A percentile compares a stretch with the other conserved stretches of the same genome.
phyloP scores from a whole-genome alignment of 1,140 invertebrate species.

The Atopsyche davidsoni region DNA sequence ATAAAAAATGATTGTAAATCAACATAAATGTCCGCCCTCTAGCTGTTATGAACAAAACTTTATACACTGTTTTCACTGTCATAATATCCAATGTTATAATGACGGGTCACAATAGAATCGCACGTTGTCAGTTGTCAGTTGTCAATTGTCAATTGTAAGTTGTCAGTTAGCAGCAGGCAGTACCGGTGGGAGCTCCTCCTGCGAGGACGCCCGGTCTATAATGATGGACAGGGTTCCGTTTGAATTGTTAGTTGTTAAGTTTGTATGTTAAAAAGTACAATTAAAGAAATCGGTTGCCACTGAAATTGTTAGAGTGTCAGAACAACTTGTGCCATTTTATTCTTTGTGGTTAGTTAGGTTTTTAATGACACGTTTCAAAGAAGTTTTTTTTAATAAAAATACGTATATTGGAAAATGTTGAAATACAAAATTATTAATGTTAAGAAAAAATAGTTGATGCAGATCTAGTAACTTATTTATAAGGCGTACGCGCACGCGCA shows the following conservation, averaged over 20 bases:
- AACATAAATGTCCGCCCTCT: conserved; percentile 19
- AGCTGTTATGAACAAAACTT: not conserved
- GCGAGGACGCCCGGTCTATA: too few relatives aligned
- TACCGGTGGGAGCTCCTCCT: too few relatives aligned
- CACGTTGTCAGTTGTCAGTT: too few relatives aligned
- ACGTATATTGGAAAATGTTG: conserved; percentile 1
- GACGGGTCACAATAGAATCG: not conserved
- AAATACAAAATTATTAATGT: conserved; percentile 20
- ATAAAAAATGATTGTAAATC: not conserved
- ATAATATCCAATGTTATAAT: not conserved
- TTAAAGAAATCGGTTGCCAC: conserved; percentile 11
- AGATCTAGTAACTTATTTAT: conserved; percentile 23
- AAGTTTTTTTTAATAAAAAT: conserved; percentile 9
- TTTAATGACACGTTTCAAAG: conserved; percentile 16
- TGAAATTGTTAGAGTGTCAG: conserved; percentile 7
- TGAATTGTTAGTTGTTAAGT: conserved; percentile 16
- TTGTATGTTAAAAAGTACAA: conserved; percentile 17
- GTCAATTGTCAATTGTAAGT: too few relatives aligned
- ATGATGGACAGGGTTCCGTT: too few relatives aligned
- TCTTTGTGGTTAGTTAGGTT: conserved; percentile 17
- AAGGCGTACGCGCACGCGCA: conserved; percentile 26
- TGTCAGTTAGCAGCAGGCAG: too few relatives aligned
- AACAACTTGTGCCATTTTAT: conserved; percentile 26
- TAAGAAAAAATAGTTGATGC: conserved; percentile 23
- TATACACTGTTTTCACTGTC: conserved; percentile 4